Base-by-base conservation (phyloP, 2,113 vertebrate species). In the Nycticorax nycticorax region DNA sequence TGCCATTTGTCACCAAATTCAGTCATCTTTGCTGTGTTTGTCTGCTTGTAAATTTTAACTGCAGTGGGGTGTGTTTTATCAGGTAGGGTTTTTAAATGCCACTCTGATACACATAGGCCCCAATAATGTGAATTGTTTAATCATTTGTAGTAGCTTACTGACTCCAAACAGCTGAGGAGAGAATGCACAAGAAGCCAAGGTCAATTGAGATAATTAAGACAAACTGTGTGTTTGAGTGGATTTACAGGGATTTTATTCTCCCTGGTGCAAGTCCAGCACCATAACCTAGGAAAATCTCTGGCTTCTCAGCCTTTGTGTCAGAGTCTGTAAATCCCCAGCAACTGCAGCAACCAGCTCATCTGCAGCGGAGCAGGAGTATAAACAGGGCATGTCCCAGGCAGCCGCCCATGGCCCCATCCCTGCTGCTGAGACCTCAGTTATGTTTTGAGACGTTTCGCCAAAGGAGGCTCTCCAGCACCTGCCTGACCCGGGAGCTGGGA, bases 321-420 rank as follows among this genome's bases (percentile, higher is more conserved):
- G 39, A 63, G 30, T 48, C 56, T 3, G 0, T 68, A 68, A 86
- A 84, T 41, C 48, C 24, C 24, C 56, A 60, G 73, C 7, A 60
- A 10, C 39, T 75, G 50, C 68, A 85, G 8, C 32, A 77, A 14
- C 16, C 30, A 68, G 32, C 33, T 84, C 18, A 28, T 39, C 48
- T 0, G 0, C 52, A 66, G 68, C 2, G 0, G 33, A 78, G n/a
- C 39, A 11, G 8, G 14, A 1, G 19, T 50, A n/a, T 5, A 12
- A 69, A 55, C 30, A 52, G 37, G 41, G 5, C 53, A 14, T 83
- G 81, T 81, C 47, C 52, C 53, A 26, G 52, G 85, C 75, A 88
- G 64, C 50, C 3, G 2, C 60, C 37, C 5, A 0, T 69, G 0
- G 1, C 37, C n/a, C 20, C n/a, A 1, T 56, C 37, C 43, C 60